Conservation (phyloP, 2,888 invertebrate species). For the Drosophila anomalata region DNA sequence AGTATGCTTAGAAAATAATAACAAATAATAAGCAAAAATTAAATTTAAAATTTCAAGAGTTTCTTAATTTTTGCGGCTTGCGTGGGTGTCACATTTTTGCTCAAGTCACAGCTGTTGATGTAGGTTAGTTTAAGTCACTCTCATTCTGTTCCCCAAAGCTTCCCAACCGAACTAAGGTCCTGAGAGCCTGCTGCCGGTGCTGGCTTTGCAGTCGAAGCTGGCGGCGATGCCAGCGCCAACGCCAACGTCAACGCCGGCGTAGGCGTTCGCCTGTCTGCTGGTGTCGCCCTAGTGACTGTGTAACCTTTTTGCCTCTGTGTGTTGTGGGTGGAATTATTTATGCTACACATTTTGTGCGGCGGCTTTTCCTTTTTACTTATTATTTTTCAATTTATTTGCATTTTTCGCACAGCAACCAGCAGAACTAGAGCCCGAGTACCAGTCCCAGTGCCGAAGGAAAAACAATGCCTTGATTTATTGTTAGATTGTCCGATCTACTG, state of each 20-base stretch:
- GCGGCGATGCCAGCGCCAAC: conserved; percentile 10
- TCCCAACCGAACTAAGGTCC: neutral
- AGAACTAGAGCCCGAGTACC: too few relatives aligned
- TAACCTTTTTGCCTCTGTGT: conserved; percentile 64
- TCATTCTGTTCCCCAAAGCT: neutral
- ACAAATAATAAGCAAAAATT: conserved; percentile 8
- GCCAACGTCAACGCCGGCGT: conserved; percentile 15
- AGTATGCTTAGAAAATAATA: neutral
- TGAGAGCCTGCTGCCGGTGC: conserved; percentile 8
- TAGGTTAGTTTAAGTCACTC: conserved; percentile 78
- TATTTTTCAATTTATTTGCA: conserved; percentile 74
- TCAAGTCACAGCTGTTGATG: conserved; percentile 79
- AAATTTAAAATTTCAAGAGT: conserved; percentile 18
- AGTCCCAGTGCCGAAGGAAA: neutral
- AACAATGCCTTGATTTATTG: conserved; percentile 31
- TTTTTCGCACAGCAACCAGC: conserved; percentile 38
- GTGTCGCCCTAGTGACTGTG: conserved; percentile 79
- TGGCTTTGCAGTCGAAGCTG: neutral
- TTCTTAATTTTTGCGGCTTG: conserved; percentile 33
- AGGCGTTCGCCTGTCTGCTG: conserved; percentile 41
- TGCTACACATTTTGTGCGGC: conserved; percentile 71
- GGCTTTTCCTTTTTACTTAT: conserved; percentile 52
- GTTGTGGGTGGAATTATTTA: conserved; percentile 80
- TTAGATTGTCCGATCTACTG: conserved; percentile 20
- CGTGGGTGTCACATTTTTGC: conserved; percentile 50